Percentiles rank a stretch among this genome's conserved stretches.
phyloP scores from a whole-genome alignment of 2,797 vertebrate genomes.

The Paratrypauchen microcephalus region DNA sequence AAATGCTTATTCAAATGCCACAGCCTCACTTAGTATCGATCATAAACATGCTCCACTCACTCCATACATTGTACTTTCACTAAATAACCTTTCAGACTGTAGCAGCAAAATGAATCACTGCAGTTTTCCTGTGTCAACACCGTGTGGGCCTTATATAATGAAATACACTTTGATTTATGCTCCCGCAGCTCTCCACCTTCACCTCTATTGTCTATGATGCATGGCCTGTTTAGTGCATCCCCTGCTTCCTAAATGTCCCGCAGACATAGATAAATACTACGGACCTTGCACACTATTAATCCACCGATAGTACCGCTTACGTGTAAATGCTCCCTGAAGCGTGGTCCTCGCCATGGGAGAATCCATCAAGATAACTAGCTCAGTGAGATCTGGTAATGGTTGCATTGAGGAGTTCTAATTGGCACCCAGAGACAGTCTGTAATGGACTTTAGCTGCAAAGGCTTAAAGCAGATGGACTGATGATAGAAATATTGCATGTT shows the following conservation, averaged over 20 bases:
- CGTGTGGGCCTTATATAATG: slow-evolving; percentile 20
- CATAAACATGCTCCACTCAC: slow-evolving; percentile 13
- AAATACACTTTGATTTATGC: slow-evolving; percentile 52
- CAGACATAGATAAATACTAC: slow-evolving; percentile 40
- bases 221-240: slow-evolving; percentile 33
- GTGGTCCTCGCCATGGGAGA: slow-evolving; percentile 24
- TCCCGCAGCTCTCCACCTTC: neutral
- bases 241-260: slow-evolving; percentile 18
- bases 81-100: slow-evolving; percentile 28
- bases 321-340: slow-evolving; percentile 18
- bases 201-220: slow-evolving; percentile 28
- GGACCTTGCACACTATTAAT: slow-evolving; percentile 38
- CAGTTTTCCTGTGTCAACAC: slow-evolving; percentile 34
- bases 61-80: slow-evolving; percentile 12
- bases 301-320: slow-evolving; percentile 3
- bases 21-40: neutral
- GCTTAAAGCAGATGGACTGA: slow-evolving; percentile 28
- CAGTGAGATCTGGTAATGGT: slow-evolving; percentile 23
- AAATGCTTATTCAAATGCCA: neutral
- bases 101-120: slow-evolving; percentile 31
- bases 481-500: slow-evolving; percentile 7
- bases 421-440: slow-evolving; percentile 31
- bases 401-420: slow-evolving; percentile 50
- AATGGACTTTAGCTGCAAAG: slow-evolving; percentile 26
- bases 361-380: slow-evolving; percentile 50